Percentiles rank a stretch among this genome's conserved stretches.
phyloP scores from a whole-genome alignment of 2,888 invertebrate species.

The Syrphus vitripennis region DNA sequence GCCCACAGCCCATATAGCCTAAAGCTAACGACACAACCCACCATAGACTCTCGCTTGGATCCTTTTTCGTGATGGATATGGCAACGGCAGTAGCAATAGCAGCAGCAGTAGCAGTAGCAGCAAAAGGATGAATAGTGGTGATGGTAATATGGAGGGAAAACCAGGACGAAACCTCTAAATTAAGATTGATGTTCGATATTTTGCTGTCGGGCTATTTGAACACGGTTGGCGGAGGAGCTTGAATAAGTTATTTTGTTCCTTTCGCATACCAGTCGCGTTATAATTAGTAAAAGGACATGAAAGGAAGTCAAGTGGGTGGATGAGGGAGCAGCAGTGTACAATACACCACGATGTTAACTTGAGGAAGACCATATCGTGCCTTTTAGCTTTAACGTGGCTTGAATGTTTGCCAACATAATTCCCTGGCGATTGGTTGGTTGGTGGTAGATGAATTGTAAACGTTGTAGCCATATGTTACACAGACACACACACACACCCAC shows the following conservation, averaged over 20 bases:
- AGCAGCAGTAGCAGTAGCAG: background rate
- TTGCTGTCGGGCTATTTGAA: conserved; percentile 68
- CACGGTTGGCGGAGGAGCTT: conserved; percentile 60
- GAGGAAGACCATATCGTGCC: conserved; percentile 37
- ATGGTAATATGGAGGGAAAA: background rate
- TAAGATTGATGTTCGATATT: conserved; percentile 71
- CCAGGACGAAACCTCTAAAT: conserved; percentile 63
- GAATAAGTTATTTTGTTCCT: conserved; percentile 66
- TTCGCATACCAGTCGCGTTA: conserved; percentile 64
- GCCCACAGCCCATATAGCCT: background rate
- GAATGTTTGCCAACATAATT: conserved; percentile 64
- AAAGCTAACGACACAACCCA: background rate
- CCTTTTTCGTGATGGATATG: conserved; percentile 11
- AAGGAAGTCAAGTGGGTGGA: conserved; percentile 9
- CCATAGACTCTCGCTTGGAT: conserved; percentile 8
- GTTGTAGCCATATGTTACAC: conserved; percentile 2
- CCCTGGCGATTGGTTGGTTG: conserved; percentile 45
- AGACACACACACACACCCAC: background rate
- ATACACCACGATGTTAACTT: conserved; percentile 7
- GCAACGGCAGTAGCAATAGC: background rate
- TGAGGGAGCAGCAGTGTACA: background rate
- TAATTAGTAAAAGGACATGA: conserved; percentile 66
- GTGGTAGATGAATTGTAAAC: conserved; percentile 30
- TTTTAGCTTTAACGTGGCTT: conserved; percentile 39
- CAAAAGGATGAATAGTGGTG: background rate